Evolutionary conservation across 2,113 vertebrate genomes (phyloP).

Genomic region (Pteropus alecto): DNA sequence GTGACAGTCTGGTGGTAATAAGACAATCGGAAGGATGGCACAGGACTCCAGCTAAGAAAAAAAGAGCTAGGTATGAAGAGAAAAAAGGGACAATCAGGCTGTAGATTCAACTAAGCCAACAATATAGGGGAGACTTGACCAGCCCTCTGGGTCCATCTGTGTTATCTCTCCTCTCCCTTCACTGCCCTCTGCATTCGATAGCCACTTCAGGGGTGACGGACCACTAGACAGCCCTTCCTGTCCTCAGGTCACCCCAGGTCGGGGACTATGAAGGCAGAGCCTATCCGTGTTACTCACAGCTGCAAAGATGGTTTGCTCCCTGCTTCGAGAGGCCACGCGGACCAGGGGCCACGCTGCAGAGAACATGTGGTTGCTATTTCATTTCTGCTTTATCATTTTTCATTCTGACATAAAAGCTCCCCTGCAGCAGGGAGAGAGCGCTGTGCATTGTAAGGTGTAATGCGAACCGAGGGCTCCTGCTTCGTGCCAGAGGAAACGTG

Average conservation of each 20-base stretch:
- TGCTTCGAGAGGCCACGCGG: slow-evolving; percentile 73
- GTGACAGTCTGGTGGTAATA: background rate
- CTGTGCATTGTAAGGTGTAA: slow-evolving; percentile 92
- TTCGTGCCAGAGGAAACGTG: slow-evolving; percentile 89
- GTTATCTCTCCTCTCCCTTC: accelerated
- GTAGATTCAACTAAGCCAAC: background rate
- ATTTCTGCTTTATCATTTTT: slow-evolving; percentile 95
- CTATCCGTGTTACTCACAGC: slow-evolving; percentile 44
- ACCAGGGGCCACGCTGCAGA: slow-evolving; percentile 81
- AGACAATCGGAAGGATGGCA: background rate
- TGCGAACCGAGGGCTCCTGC: slow-evolving; percentile 88
- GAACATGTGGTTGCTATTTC: slow-evolving; percentile 94
- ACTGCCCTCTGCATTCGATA: background rate
- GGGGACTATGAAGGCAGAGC: too few relatives aligned
- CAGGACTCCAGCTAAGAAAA: background rate
- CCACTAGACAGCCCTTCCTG: background rate
- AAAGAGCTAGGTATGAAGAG: background rate
- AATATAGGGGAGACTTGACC: accelerated
- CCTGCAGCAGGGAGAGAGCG: slow-evolving; percentile 80
- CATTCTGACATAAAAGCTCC: slow-evolving; percentile 90
- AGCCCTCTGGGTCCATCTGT: background rate
- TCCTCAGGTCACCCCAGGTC: background rate
- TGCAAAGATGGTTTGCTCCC: slow-evolving; percentile 77
- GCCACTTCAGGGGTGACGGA: background rate
- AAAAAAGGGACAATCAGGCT: background rate